These are phyloP conservation scores for Melanostoma mellinum DNA, from an alignment of 2,888 invertebrate species.

Conservation along the genomic window DNA sequence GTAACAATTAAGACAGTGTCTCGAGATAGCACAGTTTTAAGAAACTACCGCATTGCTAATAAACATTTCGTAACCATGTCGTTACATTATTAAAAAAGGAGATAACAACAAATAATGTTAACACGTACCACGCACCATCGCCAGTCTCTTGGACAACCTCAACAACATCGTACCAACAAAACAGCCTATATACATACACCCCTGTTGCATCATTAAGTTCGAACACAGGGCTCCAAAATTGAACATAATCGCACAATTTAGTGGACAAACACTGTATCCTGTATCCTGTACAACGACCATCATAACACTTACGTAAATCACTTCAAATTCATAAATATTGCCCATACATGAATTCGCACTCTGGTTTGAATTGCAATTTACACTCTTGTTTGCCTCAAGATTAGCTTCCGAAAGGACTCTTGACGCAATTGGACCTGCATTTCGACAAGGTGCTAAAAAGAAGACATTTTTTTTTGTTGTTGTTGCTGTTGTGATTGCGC, in stretches of 20 bases:
- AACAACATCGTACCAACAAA: slow-evolving; percentile 27
- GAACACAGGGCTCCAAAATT: slow-evolving; percentile 33
- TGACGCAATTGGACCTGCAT: slow-evolving; percentile 69
- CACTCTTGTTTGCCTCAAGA: slow-evolving; percentile 69
- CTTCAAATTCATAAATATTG: slow-evolving; percentile 71
- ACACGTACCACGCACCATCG: slow-evolving; percentile 47
- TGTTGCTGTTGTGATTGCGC: slow-evolving; percentile 51
- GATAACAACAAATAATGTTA: slow-evolving; percentile 68
- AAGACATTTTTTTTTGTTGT: slow-evolving; percentile 53
- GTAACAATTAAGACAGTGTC: slow-evolving; percentile 18
- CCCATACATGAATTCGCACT: slow-evolving; percentile 69
- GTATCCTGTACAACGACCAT: slow-evolving; percentile 56
- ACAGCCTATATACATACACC: slow-evolving; percentile 1
- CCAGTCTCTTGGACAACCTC: slow-evolving; percentile 27
- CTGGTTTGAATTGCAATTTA: slow-evolving; percentile 59
- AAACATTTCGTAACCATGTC: slow-evolving; percentile 57
- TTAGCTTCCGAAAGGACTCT: slow-evolving; percentile 70
- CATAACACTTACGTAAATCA: slow-evolving; percentile 72
- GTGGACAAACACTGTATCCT: slow-evolving; percentile 67
- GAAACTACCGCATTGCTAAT: slow-evolving; percentile 37
- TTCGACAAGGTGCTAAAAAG: slow-evolving; percentile 71
- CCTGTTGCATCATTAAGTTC: slow-evolving; percentile 1
- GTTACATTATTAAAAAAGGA: slow-evolving; percentile 62
- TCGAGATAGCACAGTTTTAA: slow-evolving; percentile 17
- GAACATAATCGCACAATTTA: slow-evolving; percentile 67